These are phyloP conservation scores for Leptosomus discolor DNA, from an alignment of 2,113 vertebrate genomes.

Conservation along the genomic window DNA sequence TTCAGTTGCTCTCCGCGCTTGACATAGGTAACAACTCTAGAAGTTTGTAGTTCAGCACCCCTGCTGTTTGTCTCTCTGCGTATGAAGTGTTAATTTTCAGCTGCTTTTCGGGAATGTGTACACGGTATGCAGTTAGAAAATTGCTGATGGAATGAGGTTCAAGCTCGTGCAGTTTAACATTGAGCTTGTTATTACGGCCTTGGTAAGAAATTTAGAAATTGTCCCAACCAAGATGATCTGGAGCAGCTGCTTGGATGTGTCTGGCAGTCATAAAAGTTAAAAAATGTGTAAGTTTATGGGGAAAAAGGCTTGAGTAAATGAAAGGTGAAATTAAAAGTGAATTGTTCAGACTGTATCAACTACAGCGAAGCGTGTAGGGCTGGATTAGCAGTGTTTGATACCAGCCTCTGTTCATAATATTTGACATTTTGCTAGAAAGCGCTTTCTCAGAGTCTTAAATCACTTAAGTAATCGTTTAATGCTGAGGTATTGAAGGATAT, in stretches of 20 bases:
- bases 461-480: background rate
- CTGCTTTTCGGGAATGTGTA: background rate
- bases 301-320: background rate
- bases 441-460: background rate
- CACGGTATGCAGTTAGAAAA: background rate
- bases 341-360: slow-evolving; percentile 1
- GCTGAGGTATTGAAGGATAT: background rate
- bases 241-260: background rate
- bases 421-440: slow-evolving; percentile 35
- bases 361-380: slow-evolving; percentile 9
- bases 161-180: background rate
- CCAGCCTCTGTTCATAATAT: background rate
- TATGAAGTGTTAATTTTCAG: background rate
- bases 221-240: background rate
- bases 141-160: background rate
- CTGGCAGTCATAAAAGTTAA: background rate
- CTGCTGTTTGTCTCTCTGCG: background rate
- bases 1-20: background rate
- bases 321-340: slow-evolving; percentile 33
- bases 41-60: background rate
- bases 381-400: slow-evolving; percentile 21
- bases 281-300: background rate
- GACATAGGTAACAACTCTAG: background rate
- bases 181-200: background rate
- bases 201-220: background rate